Percentiles rank a stretch among this genome's conserved stretches.
Conservation (phyloP, 2,888 invertebrate species). For the Chironomus tentans region DNA sequence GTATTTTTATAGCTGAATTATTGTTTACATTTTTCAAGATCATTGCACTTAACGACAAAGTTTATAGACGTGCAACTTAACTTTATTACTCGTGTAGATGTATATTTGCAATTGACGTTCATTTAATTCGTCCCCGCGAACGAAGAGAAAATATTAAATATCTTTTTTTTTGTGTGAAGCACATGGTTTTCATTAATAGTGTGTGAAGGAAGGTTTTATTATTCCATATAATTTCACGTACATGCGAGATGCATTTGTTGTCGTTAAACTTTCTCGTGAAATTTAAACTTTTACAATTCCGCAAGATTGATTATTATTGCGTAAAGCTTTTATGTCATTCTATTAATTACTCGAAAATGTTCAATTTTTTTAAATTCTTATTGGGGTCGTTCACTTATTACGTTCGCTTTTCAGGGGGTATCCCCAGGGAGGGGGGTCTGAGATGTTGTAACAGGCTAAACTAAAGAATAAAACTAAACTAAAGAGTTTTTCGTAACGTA, state of each 20-base stretch:
- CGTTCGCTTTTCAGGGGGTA: no score
- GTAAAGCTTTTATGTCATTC: no score
- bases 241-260: not conserved
- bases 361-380: no score
- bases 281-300: not conserved
- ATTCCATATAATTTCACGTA: not conserved
- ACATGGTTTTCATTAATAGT: slow-evolving; percentile 1
- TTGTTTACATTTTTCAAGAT: not conserved
- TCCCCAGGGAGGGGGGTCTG: no score
- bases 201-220: slow-evolving; percentile 4
- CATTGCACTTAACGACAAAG: not conserved
- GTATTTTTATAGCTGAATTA: not conserved
- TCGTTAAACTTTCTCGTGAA: not conserved
- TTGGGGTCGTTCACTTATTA: no score
- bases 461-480: no score
- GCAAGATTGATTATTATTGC: no score
- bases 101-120: not conserved
- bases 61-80: not conserved
- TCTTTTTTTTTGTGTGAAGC: not conserved
- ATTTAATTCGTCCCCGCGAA: not conserved
- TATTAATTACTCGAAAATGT: no score
- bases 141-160: not conserved
- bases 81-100: not conserved
- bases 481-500: no score
- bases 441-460: no score